These are phyloP conservation scores for Anhinga anhinga DNA, from an alignment of 2,113 vertebrate species.

Conservation along the genomic window DNA sequence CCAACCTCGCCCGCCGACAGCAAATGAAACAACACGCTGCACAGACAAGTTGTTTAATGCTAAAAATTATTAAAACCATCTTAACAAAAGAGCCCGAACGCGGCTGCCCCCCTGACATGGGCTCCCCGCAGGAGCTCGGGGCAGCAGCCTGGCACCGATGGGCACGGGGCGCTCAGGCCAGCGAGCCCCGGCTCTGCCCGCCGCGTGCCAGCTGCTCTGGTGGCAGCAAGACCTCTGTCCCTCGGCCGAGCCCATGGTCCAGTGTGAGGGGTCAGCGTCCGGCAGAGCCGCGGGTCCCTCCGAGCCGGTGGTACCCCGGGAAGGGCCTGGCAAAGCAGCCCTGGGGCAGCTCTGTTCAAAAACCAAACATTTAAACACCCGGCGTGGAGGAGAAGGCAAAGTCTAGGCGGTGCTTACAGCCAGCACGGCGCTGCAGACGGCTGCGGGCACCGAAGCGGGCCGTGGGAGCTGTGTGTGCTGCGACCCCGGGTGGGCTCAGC, in stretches of 20 bases:
- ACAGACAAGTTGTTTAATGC: slow-evolving; percentile 61
- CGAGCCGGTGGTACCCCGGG: not conserved
- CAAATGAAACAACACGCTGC: not conserved
- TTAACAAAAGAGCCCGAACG: slow-evolving; percentile 36
- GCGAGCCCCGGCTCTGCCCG: not conserved
- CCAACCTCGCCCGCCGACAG: not conserved
- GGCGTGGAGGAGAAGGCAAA: not conserved
- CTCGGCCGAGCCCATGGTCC: accelerated
- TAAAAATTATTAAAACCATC: slow-evolving; percentile 73
- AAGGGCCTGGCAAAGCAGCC: not conserved
- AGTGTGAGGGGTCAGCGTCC: accelerated
- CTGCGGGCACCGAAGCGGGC: accelerated
- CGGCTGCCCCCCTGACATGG: not conserved
- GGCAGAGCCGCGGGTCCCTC: not conserved
- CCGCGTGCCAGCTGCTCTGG: not conserved
- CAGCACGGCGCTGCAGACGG: not conserved
- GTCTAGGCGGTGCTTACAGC: not conserved
- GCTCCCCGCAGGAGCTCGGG: not conserved
- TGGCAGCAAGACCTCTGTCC: not conserved
- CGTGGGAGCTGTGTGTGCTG: accelerated
- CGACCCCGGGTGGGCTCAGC: not conserved
- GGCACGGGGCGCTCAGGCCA: accelerated
- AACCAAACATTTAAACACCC: not conserved
- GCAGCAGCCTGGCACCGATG: not conserved
- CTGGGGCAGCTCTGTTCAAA: not conserved